A percentile compares a stretch with the other conserved stretches of the same genome.
These are phyloP conservation scores for Grallaria varia DNA, from an alignment of 2,113 vertebrate species.

Conservation along the genomic window DNA sequence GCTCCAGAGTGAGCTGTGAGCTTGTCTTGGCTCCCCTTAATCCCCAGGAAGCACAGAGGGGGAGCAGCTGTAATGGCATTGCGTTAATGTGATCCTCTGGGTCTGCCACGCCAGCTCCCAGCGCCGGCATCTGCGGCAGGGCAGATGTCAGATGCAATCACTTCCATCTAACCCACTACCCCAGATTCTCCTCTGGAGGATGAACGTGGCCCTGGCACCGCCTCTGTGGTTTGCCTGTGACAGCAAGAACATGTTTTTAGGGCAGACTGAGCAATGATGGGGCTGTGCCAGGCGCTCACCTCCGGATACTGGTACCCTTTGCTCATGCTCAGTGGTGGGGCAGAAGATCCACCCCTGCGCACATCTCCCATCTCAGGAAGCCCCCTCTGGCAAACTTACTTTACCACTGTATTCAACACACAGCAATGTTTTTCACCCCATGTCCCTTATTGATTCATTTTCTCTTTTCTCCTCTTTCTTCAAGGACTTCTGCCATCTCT, in stretches of 20 bases:
- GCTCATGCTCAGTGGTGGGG: neutral
- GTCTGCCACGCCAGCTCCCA: neutral
- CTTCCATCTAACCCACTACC: constrained; percentile 58
- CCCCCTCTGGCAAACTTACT: neutral
- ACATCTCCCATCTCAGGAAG: neutral
- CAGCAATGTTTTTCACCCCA: neutral
- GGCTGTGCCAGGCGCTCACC: neutral
- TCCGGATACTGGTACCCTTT: neutral
- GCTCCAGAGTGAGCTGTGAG: rapidly evolving
- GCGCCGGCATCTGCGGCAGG: neutral
- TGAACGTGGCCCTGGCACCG: neutral
- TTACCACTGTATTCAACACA: neutral
- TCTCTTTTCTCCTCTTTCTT: neutral
- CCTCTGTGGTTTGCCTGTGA: neutral
- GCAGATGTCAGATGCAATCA: constrained; percentile 40
- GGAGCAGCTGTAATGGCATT: neutral
- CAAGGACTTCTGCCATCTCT: neutral
- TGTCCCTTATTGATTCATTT: neutral
- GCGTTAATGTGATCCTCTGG: neutral
- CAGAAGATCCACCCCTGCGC: neutral
- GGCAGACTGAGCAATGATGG: rapidly evolving
- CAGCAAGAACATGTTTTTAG: neutral
- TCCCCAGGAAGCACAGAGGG: neutral
- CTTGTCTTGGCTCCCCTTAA: neutral
- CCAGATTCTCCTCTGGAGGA: neutral